Evolutionary conservation across 2,797 vertebrate genomes (phyloP), one percentile per base, ranked within the genome.

Genomic region (Oryzias dopingdopingensis): DNA sequence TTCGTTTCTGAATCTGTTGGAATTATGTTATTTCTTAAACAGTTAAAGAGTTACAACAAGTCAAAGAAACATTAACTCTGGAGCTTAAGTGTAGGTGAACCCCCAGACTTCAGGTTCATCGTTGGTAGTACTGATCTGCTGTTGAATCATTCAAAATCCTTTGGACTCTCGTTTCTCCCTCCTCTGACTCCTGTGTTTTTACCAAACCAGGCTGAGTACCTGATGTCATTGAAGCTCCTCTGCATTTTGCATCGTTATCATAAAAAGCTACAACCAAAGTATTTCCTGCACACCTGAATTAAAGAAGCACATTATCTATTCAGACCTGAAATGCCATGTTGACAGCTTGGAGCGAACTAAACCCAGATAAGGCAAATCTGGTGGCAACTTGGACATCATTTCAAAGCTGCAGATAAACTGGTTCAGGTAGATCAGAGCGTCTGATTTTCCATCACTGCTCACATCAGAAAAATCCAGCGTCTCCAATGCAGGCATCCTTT

Each of bases 391-490:
- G 14, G 54, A 62, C 57, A 46, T 56, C 0, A 49, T 52, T 66
- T 47, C 26, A n/a, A 42, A 42, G 47, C 47, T 15, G 37, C 15
- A 72, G 59, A 78, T 62, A 56, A 56, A 75, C 42, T 22, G 46
- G 42, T n/a, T 26, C 66, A 1, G 65, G 23, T 48, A 41, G 59
- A 72, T 76, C 44, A 75, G 23, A 56, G 63, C 51, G 1, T 72
- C 56, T 58, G 76, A 66, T 70, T 75, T 70, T 51, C 48, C 24
- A 74, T 77, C 73, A 64, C 51, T 51, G 70, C 65, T 80, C 70
- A 45, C 60, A 72, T 59, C 56, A 37, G 24, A 62, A 62, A 47
- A 62, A 61, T 59, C 14, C 62, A 23, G 47, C 51, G 26, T 1
- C 51, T 59, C 52, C 45, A 58, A 47, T 53, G 55, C 72, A 55